phyloP scores from a whole-genome alignment of 2,797 vertebrate species.

The Pseudochirops corinnae region DNA sequence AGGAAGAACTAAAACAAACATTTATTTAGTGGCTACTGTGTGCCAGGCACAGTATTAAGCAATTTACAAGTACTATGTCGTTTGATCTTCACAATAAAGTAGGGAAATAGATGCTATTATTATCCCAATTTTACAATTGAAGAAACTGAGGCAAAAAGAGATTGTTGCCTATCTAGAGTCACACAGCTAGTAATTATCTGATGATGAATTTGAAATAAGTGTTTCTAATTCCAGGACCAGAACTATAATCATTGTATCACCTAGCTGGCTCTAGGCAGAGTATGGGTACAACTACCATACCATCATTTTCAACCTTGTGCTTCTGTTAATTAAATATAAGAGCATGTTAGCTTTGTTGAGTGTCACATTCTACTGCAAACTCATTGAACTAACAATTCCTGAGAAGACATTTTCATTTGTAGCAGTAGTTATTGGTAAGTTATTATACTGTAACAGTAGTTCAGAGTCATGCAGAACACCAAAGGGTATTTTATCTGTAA shows the following conservation, averaged over 20 bases:
- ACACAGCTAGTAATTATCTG: background rate
- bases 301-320: background rate
- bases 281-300: background rate
- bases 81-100: background rate
- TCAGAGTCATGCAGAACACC: background rate
- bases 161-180: too few species aligned
- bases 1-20: too few species aligned
- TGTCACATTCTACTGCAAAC: background rate
- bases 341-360: background rate
- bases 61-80: background rate
- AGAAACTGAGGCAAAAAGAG: background rate
- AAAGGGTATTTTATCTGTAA: constrained; percentile 15
- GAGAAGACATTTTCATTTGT: background rate
- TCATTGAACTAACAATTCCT: background rate
- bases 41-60: background rate
- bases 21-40: background rate
- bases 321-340: background rate
- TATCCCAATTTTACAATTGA: background rate
- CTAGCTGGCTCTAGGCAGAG: background rate
- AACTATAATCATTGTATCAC: background rate
- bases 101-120: background rate
- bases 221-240: background rate
- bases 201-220: background rate
- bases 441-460: background rate
- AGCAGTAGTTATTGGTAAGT: background rate